Percentiles rank a stretch among this genome's conserved stretches.
Conservation (phyloP, 2,113 vertebrate genomes). For the Oreochromis spilurus region DNA sequence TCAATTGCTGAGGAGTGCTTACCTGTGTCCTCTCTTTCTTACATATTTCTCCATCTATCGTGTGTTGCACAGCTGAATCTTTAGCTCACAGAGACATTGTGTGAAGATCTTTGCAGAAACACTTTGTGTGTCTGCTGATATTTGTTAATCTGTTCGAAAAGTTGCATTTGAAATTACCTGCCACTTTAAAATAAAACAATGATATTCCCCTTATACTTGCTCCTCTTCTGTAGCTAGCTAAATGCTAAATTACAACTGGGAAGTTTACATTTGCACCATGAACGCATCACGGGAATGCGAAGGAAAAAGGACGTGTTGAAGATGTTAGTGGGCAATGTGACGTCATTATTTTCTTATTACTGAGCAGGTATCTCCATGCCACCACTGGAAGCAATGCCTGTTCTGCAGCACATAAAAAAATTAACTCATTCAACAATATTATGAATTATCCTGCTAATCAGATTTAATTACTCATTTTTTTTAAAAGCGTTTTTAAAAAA, state of each 20-base stretch:
- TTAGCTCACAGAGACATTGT: neutral
- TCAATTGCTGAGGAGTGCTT: neutral
- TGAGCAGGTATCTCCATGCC: neutral
- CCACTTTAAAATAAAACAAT: neutral
- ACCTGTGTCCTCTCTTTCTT: neutral
- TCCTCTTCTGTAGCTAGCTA: neutral
- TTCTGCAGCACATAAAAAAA: neutral
- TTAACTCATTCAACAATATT: neutral
- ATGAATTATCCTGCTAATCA: neutral
- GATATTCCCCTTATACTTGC: neutral
- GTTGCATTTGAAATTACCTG: neutral
- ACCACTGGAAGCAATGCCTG: neutral
- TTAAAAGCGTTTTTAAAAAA: fast-evolving
- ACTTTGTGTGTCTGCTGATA: neutral
- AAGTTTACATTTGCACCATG: neutral
- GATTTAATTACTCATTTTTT: neutral
- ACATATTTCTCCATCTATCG: neutral
- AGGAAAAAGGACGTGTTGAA: neutral
- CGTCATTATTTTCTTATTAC: neutral
- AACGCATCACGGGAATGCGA: neutral
- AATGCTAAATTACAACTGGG: neutral
- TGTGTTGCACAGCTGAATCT: neutral
- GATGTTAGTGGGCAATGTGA: neutral
- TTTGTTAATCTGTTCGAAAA: neutral
- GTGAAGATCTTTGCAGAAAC: neutral